Conservation (phyloP, 2,888 invertebrate species). For the Lucinisca nassula region DNA sequence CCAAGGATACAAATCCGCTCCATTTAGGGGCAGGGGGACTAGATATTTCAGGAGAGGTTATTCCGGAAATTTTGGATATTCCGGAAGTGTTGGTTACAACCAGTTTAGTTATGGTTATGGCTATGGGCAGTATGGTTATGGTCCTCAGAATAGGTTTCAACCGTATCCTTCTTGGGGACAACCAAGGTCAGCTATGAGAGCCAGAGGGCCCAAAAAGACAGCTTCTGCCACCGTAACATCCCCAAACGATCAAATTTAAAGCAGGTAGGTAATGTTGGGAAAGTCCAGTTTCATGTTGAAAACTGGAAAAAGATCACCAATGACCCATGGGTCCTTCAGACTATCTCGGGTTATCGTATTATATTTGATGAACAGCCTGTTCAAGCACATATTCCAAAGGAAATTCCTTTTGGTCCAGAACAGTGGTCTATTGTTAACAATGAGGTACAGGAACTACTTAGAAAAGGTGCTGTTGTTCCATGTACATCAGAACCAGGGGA, state of each 20-base stretch:
- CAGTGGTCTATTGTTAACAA: not conserved
- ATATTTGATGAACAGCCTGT: not conserved
- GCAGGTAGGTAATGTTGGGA: not conserved
- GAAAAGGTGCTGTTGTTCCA: not conserved
- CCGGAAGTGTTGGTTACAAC: too few relatives aligned
- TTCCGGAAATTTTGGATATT: too few relatives aligned
- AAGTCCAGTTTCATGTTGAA: not conserved
- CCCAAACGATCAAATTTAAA: too few relatives aligned
- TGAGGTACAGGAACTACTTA: not conserved
- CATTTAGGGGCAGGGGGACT: too few relatives aligned
- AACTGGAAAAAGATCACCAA: not conserved
- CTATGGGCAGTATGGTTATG: too few relatives aligned
- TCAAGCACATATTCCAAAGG: not conserved
- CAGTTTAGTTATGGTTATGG: too few relatives aligned
- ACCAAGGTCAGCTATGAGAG: too few relatives aligned
- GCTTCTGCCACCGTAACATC: not conserved
- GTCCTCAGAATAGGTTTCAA: too few relatives aligned
- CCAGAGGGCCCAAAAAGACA: not conserved
- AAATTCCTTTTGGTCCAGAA: not conserved
- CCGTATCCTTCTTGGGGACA: too few relatives aligned
- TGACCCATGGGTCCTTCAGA: not conserved
- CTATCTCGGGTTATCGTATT: not conserved
- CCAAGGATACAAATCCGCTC: too few relatives aligned
- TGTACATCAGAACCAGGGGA: not conserved
- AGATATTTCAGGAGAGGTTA: too few relatives aligned